Base-by-base conservation (phyloP, 2,797 vertebrate species). In the Sparus aurata region DNA sequence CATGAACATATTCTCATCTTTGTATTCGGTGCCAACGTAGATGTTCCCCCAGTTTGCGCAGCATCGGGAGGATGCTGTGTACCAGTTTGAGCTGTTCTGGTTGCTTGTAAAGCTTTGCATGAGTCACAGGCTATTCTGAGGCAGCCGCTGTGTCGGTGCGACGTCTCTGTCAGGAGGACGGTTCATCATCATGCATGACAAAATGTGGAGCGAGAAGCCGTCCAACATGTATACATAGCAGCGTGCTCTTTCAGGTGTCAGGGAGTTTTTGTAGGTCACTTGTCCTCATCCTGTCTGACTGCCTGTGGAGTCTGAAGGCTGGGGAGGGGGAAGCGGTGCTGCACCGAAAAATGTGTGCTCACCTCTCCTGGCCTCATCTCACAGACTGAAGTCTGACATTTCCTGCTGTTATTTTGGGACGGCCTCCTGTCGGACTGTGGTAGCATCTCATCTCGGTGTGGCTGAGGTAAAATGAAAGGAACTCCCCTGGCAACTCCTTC, bases 351-450 rank as follows among this genome's bases (percentile, higher is more conserved):
- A 15, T 60, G 59, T 46, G 60, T 12, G 63, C 81, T 89, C 80
- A 83, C 89, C 81, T 87, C 73, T 41, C 59, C 68, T 69, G 89
- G 72, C 86, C 86, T 85, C 80, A 43, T 83, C 87, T 78, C 73
- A 15, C 83, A 25, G 88, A 80, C 77, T 84, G 84, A 85, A 77
- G 52, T 80, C 79, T 91, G 92, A 88, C 91, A 88, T 91, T 89
- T 90, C 82, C 72, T 84, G 81, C 70, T 87, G 87, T 89, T 90
- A 87, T 90, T 91, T 89, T 77, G 57, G 87, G 84, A 79, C 0
- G 78, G 46, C 72, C 86, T 64, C 75, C 67, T 86, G 85, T 72
- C 49, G 17, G 23, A 45, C 70, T 64, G 70, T 41, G 58, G 82
- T 61, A 64, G 58, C 78, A 12, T 85, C 84, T 80, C 12, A 8